Evolutionary conservation across 1,140 invertebrate species (phyloP).

Genomic region (Drosophila sp.): DNA sequence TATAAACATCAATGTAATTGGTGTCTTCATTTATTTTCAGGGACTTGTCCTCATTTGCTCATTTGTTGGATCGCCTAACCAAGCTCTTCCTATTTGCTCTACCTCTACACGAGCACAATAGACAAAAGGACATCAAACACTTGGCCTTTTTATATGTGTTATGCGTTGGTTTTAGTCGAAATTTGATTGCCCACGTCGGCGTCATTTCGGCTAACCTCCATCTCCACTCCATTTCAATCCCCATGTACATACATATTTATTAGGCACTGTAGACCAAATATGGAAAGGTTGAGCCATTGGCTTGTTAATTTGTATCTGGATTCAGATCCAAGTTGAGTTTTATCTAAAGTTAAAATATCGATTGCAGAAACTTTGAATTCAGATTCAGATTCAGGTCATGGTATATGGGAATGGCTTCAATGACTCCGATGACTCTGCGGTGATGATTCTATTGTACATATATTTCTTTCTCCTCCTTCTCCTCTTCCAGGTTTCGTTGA

Average conservation of each 20-base stretch:
- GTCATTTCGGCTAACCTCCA: constrained; percentile 14
- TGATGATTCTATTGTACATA: background rate
- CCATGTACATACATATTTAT: constrained; percentile 7
- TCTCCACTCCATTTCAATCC: background rate
- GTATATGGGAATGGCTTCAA: background rate
- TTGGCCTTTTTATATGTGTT: constrained; percentile 7
- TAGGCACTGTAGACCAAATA: background rate
- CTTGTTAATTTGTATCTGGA: no score
- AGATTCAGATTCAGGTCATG: background rate
- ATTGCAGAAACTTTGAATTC: background rate
- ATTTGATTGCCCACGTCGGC: constrained; percentile 48
- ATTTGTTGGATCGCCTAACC: constrained; percentile 5
- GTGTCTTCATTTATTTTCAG: background rate
- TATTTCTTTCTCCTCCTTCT: background rate
- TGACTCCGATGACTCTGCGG: background rate
- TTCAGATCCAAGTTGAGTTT: no score
- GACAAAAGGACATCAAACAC: constrained; percentile 57
- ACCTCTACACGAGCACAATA: constrained; percentile 20
- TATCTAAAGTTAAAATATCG: no score
- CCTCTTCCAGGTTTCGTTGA: background rate
- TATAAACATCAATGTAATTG: background rate
- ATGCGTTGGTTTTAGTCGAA: constrained; percentile 28
- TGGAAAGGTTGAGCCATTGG: no score
- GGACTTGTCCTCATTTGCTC: constrained; percentile 7
- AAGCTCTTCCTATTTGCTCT: constrained; percentile 4